Conservation (phyloP, 2,113 vertebrate genomes). For the Lophura nycthemera region DNA sequence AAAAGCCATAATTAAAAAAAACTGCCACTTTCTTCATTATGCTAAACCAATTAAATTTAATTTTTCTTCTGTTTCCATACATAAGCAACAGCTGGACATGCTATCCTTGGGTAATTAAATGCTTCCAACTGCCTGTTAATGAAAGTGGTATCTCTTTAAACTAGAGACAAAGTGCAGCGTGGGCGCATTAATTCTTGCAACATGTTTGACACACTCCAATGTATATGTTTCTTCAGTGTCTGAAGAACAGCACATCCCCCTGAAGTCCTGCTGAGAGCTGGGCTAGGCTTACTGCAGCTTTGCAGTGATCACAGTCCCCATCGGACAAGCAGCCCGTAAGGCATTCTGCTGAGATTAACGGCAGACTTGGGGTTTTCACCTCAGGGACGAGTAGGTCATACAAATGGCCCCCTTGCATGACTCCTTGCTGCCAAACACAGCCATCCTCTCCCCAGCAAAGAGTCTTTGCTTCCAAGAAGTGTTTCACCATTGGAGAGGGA, state of each 20-base stretch:
- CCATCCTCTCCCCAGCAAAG: not conserved
- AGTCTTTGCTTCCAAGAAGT: not conserved
- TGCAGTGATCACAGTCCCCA: not conserved
- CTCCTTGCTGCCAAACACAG: not conserved
- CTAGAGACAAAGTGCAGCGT: slow-evolving; percentile 7
- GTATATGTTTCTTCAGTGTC: not conserved
- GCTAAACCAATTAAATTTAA: slow-evolving; percentile 81
- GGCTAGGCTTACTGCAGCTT: not conserved
- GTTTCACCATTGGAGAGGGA: accelerated
- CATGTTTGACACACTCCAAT: not conserved
- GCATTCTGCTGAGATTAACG: not conserved
- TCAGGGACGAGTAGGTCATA: not conserved
- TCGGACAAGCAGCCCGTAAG: not conserved
- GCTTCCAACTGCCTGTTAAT: slow-evolving; percentile 70
- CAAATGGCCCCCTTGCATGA: accelerated
- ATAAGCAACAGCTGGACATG: slow-evolving; percentile 77
- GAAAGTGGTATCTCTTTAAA: slow-evolving; percentile 62
- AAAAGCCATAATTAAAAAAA: slow-evolving; percentile 79
- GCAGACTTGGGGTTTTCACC: not conserved
- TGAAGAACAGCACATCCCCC: not conserved
- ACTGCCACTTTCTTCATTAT: slow-evolving; percentile 77
- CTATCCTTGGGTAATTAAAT: slow-evolving; percentile 77
- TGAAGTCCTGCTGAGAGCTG: not conserved
- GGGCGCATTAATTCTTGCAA: not conserved
- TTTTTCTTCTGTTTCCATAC: slow-evolving; percentile 82